Evolutionary conservation across 1,140 invertebrate genomes (phyloP).

Genomic region (Anagrus nilaparvatae): DNA sequence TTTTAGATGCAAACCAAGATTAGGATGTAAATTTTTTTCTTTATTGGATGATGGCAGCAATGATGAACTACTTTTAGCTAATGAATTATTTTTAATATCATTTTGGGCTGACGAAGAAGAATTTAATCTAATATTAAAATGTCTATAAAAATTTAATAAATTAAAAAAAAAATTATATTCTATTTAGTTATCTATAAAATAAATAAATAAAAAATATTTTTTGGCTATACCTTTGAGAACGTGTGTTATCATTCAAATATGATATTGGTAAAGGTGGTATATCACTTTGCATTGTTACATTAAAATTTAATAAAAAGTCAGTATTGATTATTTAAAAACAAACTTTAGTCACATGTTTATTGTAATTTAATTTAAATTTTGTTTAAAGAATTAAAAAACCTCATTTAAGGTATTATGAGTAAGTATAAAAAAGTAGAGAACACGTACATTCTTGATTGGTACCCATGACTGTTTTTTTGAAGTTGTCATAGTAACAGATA

Average conservation of each 20-base stretch:
- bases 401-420: no score
- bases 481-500: constrained; percentile 9
- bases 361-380: no score
- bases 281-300: constrained; percentile 37
- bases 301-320: constrained; percentile 12
- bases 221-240: constrained; percentile 32
- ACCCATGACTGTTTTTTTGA: constrained; percentile 12
- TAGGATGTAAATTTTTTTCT: no score
- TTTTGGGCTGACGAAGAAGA: no score
- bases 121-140: neutral
- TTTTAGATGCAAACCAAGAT: no score
- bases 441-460: constrained; percentile 8
- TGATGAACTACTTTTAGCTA: no score
- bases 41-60: no score
- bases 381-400: no score
- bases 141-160: constrained; percentile 3
- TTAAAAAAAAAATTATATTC: constrained; percentile 2
- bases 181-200: constrained; percentile 1
- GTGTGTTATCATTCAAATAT: constrained; percentile 27
- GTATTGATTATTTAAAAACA: no score
- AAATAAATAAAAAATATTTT: constrained; percentile 11
- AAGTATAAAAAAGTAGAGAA: constrained; percentile 2
- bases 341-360: no score
- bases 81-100: no score
- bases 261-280: constrained; percentile 34